These are phyloP conservation scores for Coluber constrictor DNA, from an alignment of 2,797 vertebrate genomes.

Conservation along the genomic window DNA sequence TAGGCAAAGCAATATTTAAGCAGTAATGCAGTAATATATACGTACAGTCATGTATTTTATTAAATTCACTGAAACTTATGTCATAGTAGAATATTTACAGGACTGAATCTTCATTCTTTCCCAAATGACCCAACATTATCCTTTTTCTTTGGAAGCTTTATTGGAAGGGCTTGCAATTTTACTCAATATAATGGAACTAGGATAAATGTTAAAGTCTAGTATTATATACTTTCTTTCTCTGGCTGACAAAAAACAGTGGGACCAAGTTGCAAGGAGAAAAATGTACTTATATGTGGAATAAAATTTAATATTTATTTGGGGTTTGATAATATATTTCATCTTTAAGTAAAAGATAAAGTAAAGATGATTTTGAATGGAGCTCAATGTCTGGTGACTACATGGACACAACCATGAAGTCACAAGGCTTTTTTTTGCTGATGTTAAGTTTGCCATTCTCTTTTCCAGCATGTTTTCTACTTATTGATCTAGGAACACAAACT, in stretches of 20 bases:
- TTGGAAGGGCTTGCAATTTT: too few relatives aligned
- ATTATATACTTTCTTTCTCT: neutral
- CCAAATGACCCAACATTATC: neutral
- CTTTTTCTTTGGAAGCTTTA: neutral
- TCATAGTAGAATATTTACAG: neutral
- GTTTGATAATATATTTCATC: neutral
- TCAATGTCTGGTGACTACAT: neutral
- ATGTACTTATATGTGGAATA: neutral
- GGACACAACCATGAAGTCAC: neutral
- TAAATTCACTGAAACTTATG: neutral
- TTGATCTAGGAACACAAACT: neutral
- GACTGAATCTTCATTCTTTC: neutral
- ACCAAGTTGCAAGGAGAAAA: neutral
- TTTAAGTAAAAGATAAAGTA: neutral
- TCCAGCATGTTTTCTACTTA: neutral
- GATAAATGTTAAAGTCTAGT: neutral
- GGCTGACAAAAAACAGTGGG: neutral
- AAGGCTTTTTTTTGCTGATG: neutral
- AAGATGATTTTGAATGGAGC: neutral
- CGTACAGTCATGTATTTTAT: neutral
- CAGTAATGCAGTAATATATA: neutral
- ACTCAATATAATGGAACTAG: neutral
- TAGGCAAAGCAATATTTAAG: neutral
- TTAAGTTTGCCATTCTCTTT: neutral
- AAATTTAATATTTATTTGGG: neutral